Conservation (phyloP, 2,797 vertebrate genomes). For the Pangasius larnaudii region DNA sequence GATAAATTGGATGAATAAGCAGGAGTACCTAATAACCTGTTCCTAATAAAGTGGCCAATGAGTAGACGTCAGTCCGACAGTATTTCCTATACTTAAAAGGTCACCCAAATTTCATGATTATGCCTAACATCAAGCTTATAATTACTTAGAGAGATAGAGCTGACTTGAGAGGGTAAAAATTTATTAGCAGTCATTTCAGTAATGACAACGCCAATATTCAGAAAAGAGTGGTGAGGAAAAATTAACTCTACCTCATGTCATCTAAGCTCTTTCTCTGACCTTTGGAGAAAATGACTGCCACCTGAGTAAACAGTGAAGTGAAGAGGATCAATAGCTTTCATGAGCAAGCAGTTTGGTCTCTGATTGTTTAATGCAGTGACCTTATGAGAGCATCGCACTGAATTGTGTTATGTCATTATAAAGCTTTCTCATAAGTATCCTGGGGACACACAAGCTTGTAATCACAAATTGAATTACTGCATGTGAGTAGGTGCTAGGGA, state of each 20-base stretch:
- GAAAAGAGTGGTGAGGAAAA: slow-evolving; percentile 4
- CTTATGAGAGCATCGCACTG: slow-evolving; percentile 45
- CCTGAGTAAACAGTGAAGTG: slow-evolving; percentile 46
- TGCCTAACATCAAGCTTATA: background rate
- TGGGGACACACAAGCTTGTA: slow-evolving; percentile 27
- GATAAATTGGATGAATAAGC: background rate
- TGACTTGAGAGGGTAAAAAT: slow-evolving; percentile 8
- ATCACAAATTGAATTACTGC: slow-evolving; percentile 6
- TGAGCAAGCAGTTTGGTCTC: slow-evolving; percentile 46
- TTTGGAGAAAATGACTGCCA: slow-evolving; percentile 49
- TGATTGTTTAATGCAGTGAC: slow-evolving; percentile 49
- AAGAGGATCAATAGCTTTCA: slow-evolving; percentile 49
- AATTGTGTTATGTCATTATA: slow-evolving; percentile 50
- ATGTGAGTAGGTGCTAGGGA: background rate
- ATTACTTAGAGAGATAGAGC: background rate
- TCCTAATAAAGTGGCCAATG: background rate
- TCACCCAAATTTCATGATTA: background rate
- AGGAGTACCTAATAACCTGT: background rate
- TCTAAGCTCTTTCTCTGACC: background rate
- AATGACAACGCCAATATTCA: slow-evolving; percentile 43
- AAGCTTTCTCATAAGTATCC: slow-evolving; percentile 21
- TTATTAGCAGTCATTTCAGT: slow-evolving; percentile 33
- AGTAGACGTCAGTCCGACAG: background rate
- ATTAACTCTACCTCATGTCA: background rate
- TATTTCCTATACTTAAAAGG: background rate